These are phyloP conservation scores for Galendromus occidentalis DNA, from an alignment of 1,140 invertebrate genomes.

Conservation along the genomic window DNA sequence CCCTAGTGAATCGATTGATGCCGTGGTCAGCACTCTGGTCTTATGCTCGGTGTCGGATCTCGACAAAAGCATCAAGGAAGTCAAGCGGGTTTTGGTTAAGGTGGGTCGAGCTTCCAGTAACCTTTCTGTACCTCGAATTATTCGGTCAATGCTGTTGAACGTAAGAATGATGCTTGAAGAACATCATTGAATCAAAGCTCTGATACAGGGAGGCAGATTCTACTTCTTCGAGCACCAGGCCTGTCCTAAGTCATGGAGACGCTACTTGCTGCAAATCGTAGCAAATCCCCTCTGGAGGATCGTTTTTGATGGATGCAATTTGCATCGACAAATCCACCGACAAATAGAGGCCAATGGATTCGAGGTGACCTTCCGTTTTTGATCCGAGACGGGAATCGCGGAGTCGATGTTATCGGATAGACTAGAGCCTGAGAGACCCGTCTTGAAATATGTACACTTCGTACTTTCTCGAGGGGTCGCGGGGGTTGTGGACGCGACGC, in stretches of 20 bases:
- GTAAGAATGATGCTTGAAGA: too few relatives aligned
- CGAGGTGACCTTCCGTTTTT: not conserved
- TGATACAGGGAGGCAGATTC: not conserved
- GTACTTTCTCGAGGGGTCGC: too few relatives aligned
- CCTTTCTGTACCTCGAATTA: too few relatives aligned
- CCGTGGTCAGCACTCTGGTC: constrained; percentile 25
- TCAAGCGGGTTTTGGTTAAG: constrained; percentile 24
- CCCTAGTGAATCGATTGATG: constrained; percentile 23
- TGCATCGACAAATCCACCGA: not conserved
- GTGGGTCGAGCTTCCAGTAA: constrained; percentile 18
- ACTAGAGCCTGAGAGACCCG: too few relatives aligned
- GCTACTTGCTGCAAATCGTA: not conserved
- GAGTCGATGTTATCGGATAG: too few relatives aligned
- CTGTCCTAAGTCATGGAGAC: not conserved
- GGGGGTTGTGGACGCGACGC: too few relatives aligned
- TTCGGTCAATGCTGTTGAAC: too few relatives aligned
- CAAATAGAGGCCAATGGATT: too few relatives aligned
- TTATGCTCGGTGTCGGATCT: constrained; percentile 24
- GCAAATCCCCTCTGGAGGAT: not conserved
- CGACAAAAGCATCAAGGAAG: constrained; percentile 21
- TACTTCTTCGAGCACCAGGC: not conserved
- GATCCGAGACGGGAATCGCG: too few relatives aligned
- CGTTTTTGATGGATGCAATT: not conserved
- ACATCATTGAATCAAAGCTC: too few relatives aligned
- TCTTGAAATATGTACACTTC: too few relatives aligned